Base-by-base conservation (phyloP, 1,140 invertebrate genomes). In the Stegodyphus dumicola region DNA sequence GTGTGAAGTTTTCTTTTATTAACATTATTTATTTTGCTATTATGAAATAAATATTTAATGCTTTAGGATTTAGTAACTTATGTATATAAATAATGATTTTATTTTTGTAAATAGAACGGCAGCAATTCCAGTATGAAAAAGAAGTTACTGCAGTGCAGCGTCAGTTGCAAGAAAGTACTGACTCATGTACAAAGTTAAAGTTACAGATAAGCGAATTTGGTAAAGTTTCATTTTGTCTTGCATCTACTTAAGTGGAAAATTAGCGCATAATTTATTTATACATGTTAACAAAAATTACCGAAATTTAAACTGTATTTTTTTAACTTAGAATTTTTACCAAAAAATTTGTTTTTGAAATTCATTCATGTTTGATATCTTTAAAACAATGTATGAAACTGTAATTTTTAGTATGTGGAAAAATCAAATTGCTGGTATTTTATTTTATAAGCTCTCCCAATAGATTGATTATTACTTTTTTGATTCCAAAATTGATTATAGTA, bases 51-150 rank as follows among this genome's bases (percentile, higher is more conserved):
- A 15, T 18, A 13, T 69, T 4, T 18, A 70, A 53, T 18, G n/a
- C 2, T 54, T 69, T 69, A 15, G 1, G 33, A 33, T 33, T 33
- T 3, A 33, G 33, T 33, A 33, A 33, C 1, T 33, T 48, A 2
- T 17, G 18, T 52, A 69, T 79, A 9, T 33, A 17, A 53, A 56
- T 10, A 11, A 13, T 7, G 69, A 54, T 54, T 6, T 75, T 48
- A 15, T 75, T 54, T 75, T 67, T 33, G 3, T 33, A 33, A 33
- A 7, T 49, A 83, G 80, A 83, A 33, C 66, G 80, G 56, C 69
- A 83, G 13, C 71, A 75, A 33, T 83, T 83, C 67, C 56, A 75
- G 33, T 83, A 66, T 75, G 80, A 83, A n/a, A 83, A 83, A 51
- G 80, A 83, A 66, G 33, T 67, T 15, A 53, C 71, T 6, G 11